Percentiles rank a stretch among this genome's conserved stretches.
phyloP scores from a whole-genome alignment of 1,140 invertebrate species.

The Diachasma alloeum region DNA sequence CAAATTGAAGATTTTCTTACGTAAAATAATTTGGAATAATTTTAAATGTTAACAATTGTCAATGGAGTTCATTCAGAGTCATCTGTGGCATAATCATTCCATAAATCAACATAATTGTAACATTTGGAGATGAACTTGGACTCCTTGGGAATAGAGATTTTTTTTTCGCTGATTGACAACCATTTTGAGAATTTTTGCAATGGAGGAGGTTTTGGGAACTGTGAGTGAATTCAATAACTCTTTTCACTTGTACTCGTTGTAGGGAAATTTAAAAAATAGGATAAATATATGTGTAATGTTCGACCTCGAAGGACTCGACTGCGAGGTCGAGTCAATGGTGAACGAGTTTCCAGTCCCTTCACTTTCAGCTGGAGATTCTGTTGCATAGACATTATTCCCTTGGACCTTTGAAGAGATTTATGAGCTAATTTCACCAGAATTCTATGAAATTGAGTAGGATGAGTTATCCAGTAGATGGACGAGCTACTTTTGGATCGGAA shows the following conservation, averaged over 20 bases:
- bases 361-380: conserved; percentile 18
- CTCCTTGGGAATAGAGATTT: too few relatives aligned
- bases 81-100: too few relatives aligned
- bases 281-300: background rate
- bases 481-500: too few relatives aligned
- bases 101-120: too few relatives aligned
- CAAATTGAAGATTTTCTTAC: too few relatives aligned
- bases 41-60: too few relatives aligned
- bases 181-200: background rate
- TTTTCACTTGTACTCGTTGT: background rate
- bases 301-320: conserved; percentile 21
- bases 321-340: conserved; percentile 30
- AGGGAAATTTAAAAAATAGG: background rate
- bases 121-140: too few relatives aligned
- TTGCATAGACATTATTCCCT: background rate
- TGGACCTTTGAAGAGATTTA: background rate
- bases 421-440: background rate
- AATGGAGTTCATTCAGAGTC: too few relatives aligned
- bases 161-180: background rate
- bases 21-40: too few relatives aligned
- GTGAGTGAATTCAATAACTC: too few relatives aligned
- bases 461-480: too few relatives aligned
- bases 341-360: conserved; percentile 30
- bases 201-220: background rate
- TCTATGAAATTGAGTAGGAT: background rate